These are phyloP conservation scores for Acanthis flammea DNA, from an alignment of 2,797 vertebrate species.

Conservation along the genomic window DNA sequence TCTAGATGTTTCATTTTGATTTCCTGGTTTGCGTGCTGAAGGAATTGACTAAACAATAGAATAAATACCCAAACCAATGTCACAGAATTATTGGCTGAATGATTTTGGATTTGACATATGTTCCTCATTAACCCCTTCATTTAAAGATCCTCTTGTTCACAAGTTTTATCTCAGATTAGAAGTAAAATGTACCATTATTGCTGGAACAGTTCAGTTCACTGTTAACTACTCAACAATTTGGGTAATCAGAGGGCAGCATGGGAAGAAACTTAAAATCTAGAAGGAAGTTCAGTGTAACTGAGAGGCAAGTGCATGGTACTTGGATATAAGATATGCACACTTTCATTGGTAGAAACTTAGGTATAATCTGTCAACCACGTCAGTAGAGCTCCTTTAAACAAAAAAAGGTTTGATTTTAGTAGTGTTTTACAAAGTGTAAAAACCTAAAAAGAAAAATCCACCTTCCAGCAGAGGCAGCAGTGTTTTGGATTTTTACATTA, in stretches of 20 bases:
- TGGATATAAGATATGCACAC: not conserved
- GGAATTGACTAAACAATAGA: not conserved
- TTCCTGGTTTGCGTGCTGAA: not conserved
- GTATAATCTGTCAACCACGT: not conserved
- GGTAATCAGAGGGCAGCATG: not conserved
- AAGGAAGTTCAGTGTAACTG: constrained; percentile 26
- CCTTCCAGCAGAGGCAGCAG: not conserved
- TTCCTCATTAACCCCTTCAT: not conserved
- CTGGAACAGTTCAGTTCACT: constrained; percentile 19
- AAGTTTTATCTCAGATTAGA: constrained; percentile 16
- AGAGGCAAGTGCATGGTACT: not conserved
- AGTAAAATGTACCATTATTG: not conserved
- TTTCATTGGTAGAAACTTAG: constrained; percentile 31
- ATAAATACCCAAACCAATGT: not conserved
- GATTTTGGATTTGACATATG: not conserved
- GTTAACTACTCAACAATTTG: not conserved
- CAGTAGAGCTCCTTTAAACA: not conserved
- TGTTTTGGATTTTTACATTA: not conserved
- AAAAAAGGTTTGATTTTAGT: not conserved
- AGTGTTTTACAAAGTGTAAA: not conserved
- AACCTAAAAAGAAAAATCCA: not conserved
- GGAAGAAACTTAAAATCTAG: constrained; percentile 49
- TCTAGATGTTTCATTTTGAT: not conserved
- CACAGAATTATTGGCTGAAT: not conserved
- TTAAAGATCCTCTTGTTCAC: not conserved